Base-by-base conservation (phyloP, 2,888 invertebrate species). In the Netelia inedita region DNA sequence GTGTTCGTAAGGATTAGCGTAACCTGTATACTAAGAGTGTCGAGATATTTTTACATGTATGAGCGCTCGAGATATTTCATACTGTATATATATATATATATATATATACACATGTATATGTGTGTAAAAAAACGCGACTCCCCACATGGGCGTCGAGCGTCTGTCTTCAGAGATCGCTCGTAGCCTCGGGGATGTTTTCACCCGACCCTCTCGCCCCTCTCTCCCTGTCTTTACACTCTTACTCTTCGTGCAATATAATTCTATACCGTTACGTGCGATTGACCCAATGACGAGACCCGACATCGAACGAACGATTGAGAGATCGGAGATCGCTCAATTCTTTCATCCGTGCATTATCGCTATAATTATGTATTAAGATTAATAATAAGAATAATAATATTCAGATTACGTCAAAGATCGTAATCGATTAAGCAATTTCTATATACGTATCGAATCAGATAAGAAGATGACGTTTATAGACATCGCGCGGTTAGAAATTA, bases 111-210 rank as follows among this genome's bases (percentile, higher is more conserved):
- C 14, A 66, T 16, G 43, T 23, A 59, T 68, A 28, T 16, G 35
- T 35, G 35, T 35, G 6, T 35, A 8, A 35, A 35, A 35, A 46
- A 78, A 46, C n/a, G 43, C 23, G 50, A 55, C n/a, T 74, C n/a
- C 2, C 16, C 53, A 41, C 43, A 16, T 2, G 43, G 43, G 69
- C n/a, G n/a, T 57, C 14, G 55, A 28, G 19, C 10, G 14, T 53
- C 43, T 16, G 65, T 46, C n/a, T 50, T 68, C n/a, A 23, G 50
- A 59, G 57, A 68, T 65, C 16, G 19, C 21, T 66, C 28, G 28
- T 78, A 63, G 84, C 84, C 84, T 71, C 72, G n/a, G 73, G 79
- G 71, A 65, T 21, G 78, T 73, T 65, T 19, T 57, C 59, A 81
- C 69, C 69, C 78, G 84, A 35, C 72, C 57, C 72, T 72, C 8